Percentiles rank a stretch among this genome's conserved stretches.
phyloP scores from a whole-genome alignment of 2,888 invertebrate genomes.

The Trachelus stipa region DNA sequence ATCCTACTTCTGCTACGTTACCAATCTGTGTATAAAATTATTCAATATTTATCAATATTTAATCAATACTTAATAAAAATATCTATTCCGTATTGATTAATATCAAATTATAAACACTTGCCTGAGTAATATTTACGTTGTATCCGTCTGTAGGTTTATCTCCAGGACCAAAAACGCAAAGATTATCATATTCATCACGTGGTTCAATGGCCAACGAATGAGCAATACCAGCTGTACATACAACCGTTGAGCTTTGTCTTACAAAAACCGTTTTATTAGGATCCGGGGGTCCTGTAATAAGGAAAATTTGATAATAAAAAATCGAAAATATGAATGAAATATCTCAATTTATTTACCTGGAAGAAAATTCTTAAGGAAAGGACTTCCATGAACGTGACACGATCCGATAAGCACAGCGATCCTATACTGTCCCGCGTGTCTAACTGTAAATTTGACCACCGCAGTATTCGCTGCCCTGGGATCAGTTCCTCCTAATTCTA shows the following conservation, averaged over 20 bases:
- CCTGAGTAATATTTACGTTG: constrained; percentile 65
- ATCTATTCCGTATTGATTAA: neutral
- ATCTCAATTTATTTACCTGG: constrained; percentile 68
- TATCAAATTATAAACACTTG: constrained; percentile 28
- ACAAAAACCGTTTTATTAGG: constrained; percentile 86
- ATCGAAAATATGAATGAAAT: neutral
- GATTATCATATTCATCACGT: constrained; percentile 91
- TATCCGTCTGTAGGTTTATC: constrained; percentile 74
- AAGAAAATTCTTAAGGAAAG: constrained; percentile 84
- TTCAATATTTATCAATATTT: no score
- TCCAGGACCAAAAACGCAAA: constrained; percentile 74
- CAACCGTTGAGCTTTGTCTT: constrained; percentile 85
- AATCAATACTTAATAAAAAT: neutral
- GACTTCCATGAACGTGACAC: constrained; percentile 86
- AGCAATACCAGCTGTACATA: constrained; percentile 82
- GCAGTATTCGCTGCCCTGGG: constrained; percentile 88
- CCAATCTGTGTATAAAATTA: constrained; percentile 70
- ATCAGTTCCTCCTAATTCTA: constrained; percentile 88
- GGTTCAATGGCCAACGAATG: constrained; percentile 88
- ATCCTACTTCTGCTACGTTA: constrained; percentile 69
- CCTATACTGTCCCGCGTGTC: constrained; percentile 89
- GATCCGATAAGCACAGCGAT: constrained; percentile 87
- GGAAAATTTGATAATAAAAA: neutral
- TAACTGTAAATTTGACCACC: constrained; percentile 91
- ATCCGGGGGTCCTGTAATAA: constrained; percentile 77